Base-by-base conservation (phyloP, 2,797 vertebrate species). In the Tachyglossus aculeatus region DNA sequence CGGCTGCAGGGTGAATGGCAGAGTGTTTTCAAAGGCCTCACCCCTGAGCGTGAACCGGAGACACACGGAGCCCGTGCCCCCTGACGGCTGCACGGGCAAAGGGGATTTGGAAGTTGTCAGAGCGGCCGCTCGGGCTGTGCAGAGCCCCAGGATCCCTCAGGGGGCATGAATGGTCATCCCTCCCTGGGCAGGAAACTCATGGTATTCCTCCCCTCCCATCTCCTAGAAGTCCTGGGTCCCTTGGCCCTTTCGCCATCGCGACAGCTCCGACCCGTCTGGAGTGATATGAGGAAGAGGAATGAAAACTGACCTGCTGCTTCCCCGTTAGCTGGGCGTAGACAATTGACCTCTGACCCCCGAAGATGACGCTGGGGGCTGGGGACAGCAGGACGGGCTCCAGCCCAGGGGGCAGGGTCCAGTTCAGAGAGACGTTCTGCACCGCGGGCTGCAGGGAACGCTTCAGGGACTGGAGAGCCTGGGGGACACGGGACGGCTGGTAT, bases 271-370 rank as follows among this genome's bases (percentile, higher is more conserved):
- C n/a, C n/a, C n/a, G n/a, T n/a, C 74, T 77, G 80, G 40, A 4
- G 27, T 16, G 16, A 43, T 52, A 69, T 25, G 15, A 52, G 11
- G 45, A 47, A 59, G 7, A 71, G 14, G 22, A 61, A 36, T 2
- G 21, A 25, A 13, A 5, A 53, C 86, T 82, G 43, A 88, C 91
- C 64, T 60, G 75, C 40, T 71, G 70, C 3, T 24, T 48, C 21
- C 91, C 89, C 11, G 24, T 54, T 29, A 92, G 36, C 7, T 83
- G 85, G 25, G 75, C 84, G 29, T 91, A 92, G 38, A 89, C 0
- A 43, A 96, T 91, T 64, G 93, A 82, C 66, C 93, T 91, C 47
- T 96, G 93, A 80, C 94, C 94, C 52, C 90, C 89, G 74, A 96
- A 96, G 63, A 96, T 54, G 24, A 83, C 22, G 15, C 67, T 90